phyloP scores from a whole-genome alignment of 2,113 vertebrate genomes.

The Danionella cerebrum region DNA sequence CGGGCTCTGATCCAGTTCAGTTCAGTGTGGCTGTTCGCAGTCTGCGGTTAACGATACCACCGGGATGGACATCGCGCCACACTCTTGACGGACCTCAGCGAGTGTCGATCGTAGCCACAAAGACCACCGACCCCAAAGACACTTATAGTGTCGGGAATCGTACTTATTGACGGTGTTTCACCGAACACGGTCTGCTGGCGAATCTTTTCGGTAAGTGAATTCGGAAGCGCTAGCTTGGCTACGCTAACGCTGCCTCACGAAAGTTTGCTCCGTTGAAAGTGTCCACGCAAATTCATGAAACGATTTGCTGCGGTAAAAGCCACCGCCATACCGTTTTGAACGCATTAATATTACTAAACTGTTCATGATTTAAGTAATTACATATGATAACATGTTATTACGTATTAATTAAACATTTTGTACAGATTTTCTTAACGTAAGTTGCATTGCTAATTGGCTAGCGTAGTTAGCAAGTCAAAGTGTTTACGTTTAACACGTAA shows the following conservation, averaged over 20 bases:
- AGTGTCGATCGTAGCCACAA: background rate
- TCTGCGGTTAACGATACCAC: background rate
- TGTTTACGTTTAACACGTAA: background rate
- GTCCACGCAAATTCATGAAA: background rate
- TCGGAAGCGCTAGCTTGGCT: background rate
- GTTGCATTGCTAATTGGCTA: background rate
- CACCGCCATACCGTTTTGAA: background rate
- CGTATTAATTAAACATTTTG: background rate
- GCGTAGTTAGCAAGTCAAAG: background rate
- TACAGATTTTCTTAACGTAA: background rate
- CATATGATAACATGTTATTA: background rate
- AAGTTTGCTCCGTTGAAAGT: slow-evolving; percentile 6
- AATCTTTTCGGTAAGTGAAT: background rate
- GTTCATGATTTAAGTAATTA: too few relatives aligned
- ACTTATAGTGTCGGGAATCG: background rate
- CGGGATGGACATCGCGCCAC: background rate
- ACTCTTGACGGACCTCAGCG: background rate
- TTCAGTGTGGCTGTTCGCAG: background rate
- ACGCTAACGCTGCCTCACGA: slow-evolving; percentile 7
- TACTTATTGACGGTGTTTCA: background rate
- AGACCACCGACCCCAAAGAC: background rate
- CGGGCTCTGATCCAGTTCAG: too few relatives aligned
- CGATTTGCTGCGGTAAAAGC: background rate
- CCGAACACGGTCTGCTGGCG: background rate
- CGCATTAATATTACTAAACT: background rate